Evolutionary conservation across 2,888 invertebrate species (phyloP), one percentile per base, ranked within the genome.

Genomic region (Nephrotoma flavescens): DNA sequence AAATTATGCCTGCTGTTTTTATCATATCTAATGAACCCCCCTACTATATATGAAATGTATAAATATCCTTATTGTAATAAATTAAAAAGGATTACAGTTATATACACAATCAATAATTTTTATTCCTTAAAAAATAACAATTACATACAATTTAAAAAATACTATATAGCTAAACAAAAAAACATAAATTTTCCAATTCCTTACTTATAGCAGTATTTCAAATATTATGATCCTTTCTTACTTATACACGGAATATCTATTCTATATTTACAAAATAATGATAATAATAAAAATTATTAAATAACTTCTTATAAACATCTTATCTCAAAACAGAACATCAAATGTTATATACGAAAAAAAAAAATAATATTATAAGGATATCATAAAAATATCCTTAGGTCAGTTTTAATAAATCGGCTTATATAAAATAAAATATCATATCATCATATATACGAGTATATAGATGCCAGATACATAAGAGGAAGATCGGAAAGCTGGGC

Each of bases 341-440:
- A 71, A 71, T 71, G 71, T 71, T 71, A 71, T 19, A 19, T 71
- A 71, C 31, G 71, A 71, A 44, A 44, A 2, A 44, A 41, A 42
- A 84, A 41, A 19, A 19, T 19, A 19, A 12, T 84, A 84, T 42
- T 42, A 84, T 12, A 84, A 84, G 84, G 84, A 84, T 84, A 84
- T 84, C 84, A 84, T 84, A 85, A 85, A 85, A 85, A 85, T 85
- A 85, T 85, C 85, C 85, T 85, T 85, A 85, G 85, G 85, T 85
- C 85, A 85, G 85, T 85, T 85, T 85, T 42, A 44, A 19, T 85
- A 85, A 85, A 85, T 85, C 85, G 85, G 85, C 85, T 85, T 85
- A 85, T 44, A 84, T 42, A 84, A 42, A 84, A 84, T 84, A 71
- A 71, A 71, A 71, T 71, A 71, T 71, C 71, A 71, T 71, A 19